These are phyloP conservation scores for Mizuhopecten yessoensis DNA, from an alignment of 1,140 invertebrate species.

Conservation along the genomic window DNA sequence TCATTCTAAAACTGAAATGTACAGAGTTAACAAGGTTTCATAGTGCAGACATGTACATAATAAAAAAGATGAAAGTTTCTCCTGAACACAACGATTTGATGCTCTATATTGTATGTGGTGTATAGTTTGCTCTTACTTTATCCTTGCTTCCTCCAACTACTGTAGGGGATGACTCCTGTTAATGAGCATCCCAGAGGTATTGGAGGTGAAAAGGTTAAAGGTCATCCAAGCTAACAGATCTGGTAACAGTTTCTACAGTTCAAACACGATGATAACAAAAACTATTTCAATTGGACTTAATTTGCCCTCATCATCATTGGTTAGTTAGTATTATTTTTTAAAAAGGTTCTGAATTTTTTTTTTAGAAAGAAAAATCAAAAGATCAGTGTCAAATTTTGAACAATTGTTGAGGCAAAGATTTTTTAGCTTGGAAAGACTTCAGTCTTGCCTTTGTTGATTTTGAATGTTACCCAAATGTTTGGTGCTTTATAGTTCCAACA, in stretches of 20 bases:
- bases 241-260: slow-evolving; percentile 27
- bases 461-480: neutral
- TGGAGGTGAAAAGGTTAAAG: neutral
- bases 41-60: neutral
- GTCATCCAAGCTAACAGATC: slow-evolving; percentile 37
- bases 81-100: neutral
- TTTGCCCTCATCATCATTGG: no score
- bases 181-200: neutral
- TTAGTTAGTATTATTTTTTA: no score
- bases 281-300: neutral
- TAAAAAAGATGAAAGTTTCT: neutral
- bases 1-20: neutral
- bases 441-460: slow-evolving; percentile 1
- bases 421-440: slow-evolving; percentile 26
- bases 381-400: neutral
- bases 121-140: slow-evolving; percentile 14
- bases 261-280: neutral
- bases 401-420: neutral
- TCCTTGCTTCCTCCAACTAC: neutral
- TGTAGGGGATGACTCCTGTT: neutral
- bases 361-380: no score
- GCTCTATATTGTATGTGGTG: slow-evolving; percentile 4
- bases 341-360: no score
- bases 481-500: neutral
- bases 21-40: neutral